Percentiles rank a stretch among this genome's conserved stretches.
Evolutionary conservation across 2,797 vertebrate genomes (phyloP).

Genomic region (Sebastes trivittatus): DNA sequence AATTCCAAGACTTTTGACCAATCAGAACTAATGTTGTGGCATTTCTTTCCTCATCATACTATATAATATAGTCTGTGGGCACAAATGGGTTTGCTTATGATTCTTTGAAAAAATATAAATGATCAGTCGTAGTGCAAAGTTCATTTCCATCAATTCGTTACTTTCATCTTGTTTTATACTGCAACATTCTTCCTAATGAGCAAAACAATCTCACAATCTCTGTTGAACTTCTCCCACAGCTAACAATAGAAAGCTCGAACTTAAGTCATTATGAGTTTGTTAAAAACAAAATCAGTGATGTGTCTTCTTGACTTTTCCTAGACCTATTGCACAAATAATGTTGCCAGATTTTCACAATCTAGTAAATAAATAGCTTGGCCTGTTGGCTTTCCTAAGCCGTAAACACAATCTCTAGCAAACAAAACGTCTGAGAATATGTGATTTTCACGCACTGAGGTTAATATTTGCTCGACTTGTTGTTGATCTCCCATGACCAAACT

Average conservation of each 20-base stretch:
- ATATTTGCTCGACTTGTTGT: not conserved
- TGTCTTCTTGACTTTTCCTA: not conserved
- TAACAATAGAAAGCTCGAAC: not conserved
- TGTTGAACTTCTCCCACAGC: not conserved
- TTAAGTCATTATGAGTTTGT: not conserved
- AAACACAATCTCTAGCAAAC: not conserved
- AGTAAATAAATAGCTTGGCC: not conserved
- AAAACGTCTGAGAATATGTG: not conserved
- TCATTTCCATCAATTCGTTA: not conserved
- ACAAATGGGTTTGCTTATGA: not conserved
- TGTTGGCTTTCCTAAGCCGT: not conserved
- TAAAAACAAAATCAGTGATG: not conserved
- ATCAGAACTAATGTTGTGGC: no score
- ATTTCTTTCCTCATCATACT: no score
- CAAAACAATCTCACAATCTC: not conserved
- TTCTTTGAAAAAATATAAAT: not conserved
- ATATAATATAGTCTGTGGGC: no score
- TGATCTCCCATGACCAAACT: constrained; percentile 1
- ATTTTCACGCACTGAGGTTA: not conserved
- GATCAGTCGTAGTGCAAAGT: not conserved
- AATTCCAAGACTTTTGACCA: no score
- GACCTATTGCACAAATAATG: not conserved
- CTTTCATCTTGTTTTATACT: not conserved
- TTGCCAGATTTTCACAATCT: not conserved
- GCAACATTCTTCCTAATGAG: not conserved